Percentiles rank a stretch among this genome's conserved stretches.
Conservation (phyloP, 2,113 vertebrate genomes). For the Gobiocypris rarus region DNA sequence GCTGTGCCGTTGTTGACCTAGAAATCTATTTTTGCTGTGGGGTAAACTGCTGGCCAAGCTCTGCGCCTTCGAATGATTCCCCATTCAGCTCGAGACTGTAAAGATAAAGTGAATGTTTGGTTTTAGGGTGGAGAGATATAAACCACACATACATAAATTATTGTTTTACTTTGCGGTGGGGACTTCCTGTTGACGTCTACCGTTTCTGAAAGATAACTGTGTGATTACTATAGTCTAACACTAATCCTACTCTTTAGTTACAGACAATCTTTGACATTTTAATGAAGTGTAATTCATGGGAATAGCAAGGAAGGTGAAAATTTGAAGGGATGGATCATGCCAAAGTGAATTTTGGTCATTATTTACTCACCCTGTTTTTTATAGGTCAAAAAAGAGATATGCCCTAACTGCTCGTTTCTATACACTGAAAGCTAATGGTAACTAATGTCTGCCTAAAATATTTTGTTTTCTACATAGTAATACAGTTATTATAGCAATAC, state of each 20-base stretch:
- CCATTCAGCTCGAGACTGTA: background rate
- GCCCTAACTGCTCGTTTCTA: background rate
- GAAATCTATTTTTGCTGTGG: slow-evolving; percentile 46
- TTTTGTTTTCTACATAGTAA: background rate
- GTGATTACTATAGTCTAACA: background rate
- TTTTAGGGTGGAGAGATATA: slow-evolving; percentile 16
- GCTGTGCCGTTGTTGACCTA: slow-evolving; percentile 42
- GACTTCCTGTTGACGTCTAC: background rate
- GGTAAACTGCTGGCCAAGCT: slow-evolving; percentile 2
- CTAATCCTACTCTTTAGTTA: background rate
- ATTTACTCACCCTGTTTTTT: background rate
- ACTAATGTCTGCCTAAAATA: background rate
- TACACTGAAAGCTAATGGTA: background rate
- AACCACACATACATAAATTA: background rate
- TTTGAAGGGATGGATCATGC: background rate
- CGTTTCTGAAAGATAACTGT: background rate
- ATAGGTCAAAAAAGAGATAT: background rate
- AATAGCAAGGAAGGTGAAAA: background rate
- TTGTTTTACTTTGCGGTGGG: background rate
- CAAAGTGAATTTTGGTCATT: background rate
- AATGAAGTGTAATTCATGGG: background rate
- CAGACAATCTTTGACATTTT: background rate
- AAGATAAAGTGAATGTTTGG: slow-evolving; percentile 25
- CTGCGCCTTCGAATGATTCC: background rate
- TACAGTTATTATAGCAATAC: too few relatives aligned